phyloP scores from a whole-genome alignment of 2,113 vertebrate genomes.

The Alectura lathami region DNA sequence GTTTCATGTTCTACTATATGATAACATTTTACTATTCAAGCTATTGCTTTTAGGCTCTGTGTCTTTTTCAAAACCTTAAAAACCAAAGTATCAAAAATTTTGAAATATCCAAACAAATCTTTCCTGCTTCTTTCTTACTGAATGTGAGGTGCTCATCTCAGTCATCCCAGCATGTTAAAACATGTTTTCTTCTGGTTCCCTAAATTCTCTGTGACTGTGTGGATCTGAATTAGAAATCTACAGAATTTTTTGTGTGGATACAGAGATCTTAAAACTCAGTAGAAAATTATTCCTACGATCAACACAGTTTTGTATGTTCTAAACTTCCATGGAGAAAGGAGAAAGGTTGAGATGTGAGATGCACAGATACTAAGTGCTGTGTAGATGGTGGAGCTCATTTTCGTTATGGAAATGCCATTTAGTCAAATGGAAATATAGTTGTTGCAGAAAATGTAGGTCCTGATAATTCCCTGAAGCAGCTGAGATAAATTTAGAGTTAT shows the following conservation, averaged over 20 bases:
- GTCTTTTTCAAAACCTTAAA: not conserved
- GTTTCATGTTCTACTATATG: not conserved
- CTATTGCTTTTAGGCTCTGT: not conserved
- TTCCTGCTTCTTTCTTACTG: not conserved
- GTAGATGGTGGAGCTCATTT: not conserved
- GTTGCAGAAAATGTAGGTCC: not conserved
- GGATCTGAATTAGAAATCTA: not conserved
- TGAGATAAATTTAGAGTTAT: not conserved
- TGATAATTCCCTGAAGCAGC: not conserved
- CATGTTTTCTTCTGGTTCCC: not conserved
- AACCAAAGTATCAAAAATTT: not conserved
- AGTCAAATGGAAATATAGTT: not conserved
- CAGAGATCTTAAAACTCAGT: not conserved
- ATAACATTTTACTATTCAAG: not conserved
- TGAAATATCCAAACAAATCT: not conserved
- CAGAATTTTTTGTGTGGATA: not conserved
- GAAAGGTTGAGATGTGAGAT: not conserved
- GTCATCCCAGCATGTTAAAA: not conserved
- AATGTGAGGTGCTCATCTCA: accelerated
- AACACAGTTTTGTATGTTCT: not conserved
- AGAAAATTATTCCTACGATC: not conserved
- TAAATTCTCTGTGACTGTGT: not conserved
- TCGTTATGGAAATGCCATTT: not conserved
- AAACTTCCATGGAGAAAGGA: not conserved
- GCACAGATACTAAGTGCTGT: not conserved